A percentile compares a stretch with the other conserved stretches of the same genome.
Conservation (phyloP, 2,113 vertebrate genomes). For the Gavia stellata region DNA sequence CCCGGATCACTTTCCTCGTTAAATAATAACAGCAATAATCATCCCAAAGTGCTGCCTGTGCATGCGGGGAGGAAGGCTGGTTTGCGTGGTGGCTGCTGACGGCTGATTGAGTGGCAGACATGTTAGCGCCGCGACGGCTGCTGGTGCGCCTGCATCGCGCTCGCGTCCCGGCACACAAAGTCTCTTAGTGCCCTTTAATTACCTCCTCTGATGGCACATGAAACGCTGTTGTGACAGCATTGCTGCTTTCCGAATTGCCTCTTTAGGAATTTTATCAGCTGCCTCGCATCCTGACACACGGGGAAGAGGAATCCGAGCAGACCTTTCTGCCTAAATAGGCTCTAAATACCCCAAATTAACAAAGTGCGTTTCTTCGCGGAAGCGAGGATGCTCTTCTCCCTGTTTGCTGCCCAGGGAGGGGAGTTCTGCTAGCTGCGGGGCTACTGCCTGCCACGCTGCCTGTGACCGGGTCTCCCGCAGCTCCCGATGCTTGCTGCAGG, state of each 20-base stretch:
- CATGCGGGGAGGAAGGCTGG: background rate
- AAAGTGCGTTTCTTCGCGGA: background rate
- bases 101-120: background rate
- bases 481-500: background rate
- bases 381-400: background rate
- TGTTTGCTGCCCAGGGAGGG: background rate
- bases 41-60: background rate
- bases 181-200: conserved; percentile 60
- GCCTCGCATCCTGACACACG: background rate
- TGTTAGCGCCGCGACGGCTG: background rate
- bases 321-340: conserved; percentile 44
- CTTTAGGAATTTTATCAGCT: conserved; percentile 57
- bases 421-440: background rate
- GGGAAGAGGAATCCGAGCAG: conserved; percentile 13
- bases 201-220: conserved; percentile 30
- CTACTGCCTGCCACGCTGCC: fast-evolving
- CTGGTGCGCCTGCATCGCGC: background rate
- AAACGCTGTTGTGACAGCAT: conserved; percentile 47
- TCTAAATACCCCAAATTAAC: conserved; percentile 51
- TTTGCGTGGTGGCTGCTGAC: background rate
- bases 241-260: conserved; percentile 43
- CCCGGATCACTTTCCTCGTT: background rate
- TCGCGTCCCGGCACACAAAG: background rate
- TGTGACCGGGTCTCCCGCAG: fast-evolving
- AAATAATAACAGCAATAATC: fast-evolving